These are phyloP conservation scores for Eristalis intricaria DNA, from an alignment of 2,888 invertebrate genomes.

Conservation along the genomic window DNA sequence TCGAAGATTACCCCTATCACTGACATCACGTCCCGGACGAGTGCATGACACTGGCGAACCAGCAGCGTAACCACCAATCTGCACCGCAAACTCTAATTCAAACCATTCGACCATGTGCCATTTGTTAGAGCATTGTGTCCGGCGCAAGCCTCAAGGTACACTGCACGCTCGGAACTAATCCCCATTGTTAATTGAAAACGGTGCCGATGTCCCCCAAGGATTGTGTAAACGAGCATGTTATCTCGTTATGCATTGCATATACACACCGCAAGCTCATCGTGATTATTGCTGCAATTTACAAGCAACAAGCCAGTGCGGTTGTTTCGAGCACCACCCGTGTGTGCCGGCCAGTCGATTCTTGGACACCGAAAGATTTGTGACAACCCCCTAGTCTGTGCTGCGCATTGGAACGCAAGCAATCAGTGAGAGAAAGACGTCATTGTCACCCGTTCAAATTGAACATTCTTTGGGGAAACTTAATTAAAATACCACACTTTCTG, in stretches of 20 bases:
- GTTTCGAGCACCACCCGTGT: not conserved
- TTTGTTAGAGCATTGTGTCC: slow-evolving; percentile 15
- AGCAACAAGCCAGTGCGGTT: slow-evolving; percentile 39
- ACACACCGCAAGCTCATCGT: slow-evolving; percentile 37
- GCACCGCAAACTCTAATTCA: slow-evolving; percentile 23
- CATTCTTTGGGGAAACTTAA: slow-evolving; percentile 9
- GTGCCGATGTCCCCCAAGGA: slow-evolving; percentile 46
- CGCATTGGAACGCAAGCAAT: not conserved
- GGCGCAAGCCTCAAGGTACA: not conserved
- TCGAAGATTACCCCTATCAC: not conserved
- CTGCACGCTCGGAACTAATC: slow-evolving; percentile 16
- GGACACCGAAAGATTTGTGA: slow-evolving; percentile 8
- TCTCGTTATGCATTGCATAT: slow-evolving; percentile 40
- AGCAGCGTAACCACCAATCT: not conserved
- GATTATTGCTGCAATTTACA: slow-evolving; percentile 38
- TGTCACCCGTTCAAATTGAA: not conserved
- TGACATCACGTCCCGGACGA: not conserved
- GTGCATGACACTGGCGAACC: not conserved
- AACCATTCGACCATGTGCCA: slow-evolving; percentile 34
- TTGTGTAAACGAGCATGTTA: slow-evolving; percentile 59
- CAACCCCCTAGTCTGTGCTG: slow-evolving; percentile 7
- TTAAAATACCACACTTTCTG: slow-evolving; percentile 41
- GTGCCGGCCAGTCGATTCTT: not conserved
- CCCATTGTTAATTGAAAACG: slow-evolving; percentile 59
- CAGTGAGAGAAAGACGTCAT: not conserved